Evolutionary conservation across 1,140 invertebrate species (phyloP), one percentile per base, ranked within the genome.

Genomic region (Meloidogyne hapla): DNA sequence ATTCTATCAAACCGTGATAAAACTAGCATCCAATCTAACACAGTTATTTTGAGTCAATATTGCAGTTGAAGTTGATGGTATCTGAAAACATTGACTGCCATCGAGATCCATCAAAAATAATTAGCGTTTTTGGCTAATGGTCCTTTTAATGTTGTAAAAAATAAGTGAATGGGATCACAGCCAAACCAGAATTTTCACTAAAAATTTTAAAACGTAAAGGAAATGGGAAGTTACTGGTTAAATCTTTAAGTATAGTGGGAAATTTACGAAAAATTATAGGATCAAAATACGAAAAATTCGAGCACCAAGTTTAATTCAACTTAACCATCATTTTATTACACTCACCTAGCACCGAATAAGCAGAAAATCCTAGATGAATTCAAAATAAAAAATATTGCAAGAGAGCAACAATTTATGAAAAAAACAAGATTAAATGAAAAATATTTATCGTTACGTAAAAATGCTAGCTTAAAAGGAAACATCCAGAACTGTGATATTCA

Each of bases 21-120:
- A 74, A 12, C 28, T 68, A 15, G 56, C 61, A 23, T 74, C 71
- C 28, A 74, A 68, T 42, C 40, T 65, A 2, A 25, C 18, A 42
- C 18, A 12, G 13, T 40, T 5, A 23, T 18, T 74, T 28, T 56
- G 65, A 21, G 18, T 9, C 40, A 40, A 71, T 74, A 15, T 33
- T 23, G 65, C 21, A 56, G 26, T 45, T 15, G 65, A 68, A 40
- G 71, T 74, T n/a, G 71, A 68, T 15, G 61, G 61, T n/a, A 33
- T 63, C 38, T 2, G 65, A 63, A 42, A n/a, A 23, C 18, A 56
- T 18, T 70, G 69, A 33, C 33, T 33, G 40, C 15, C 33, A 25
- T 70, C 69, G 40, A 48, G 23, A 70, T 70, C 69, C 69, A 70
- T 70, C 18, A 61, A 33, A 45, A 25, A 70, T 70, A 67, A 15